These are phyloP conservation scores for Drosophila trichaetosa DNA, from an alignment of 2,888 invertebrate genomes.

Conservation along the genomic window DNA sequence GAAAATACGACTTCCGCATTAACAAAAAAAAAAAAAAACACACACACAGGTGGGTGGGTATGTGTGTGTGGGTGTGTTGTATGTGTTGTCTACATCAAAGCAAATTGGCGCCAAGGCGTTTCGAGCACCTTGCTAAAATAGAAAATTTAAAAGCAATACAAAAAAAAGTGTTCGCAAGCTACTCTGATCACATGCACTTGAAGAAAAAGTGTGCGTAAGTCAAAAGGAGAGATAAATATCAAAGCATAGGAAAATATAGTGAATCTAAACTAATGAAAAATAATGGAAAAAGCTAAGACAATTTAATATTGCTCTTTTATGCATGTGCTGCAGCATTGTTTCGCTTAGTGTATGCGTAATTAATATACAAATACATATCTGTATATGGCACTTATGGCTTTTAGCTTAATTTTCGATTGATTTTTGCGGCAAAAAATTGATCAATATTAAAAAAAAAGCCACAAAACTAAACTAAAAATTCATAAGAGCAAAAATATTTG, in stretches of 20 bases:
- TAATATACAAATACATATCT: slow-evolving; percentile 22
- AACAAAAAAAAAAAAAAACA: not conserved
- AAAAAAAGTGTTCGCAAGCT: not conserved
- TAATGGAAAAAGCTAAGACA: not conserved
- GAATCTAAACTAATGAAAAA: not conserved
- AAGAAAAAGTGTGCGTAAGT: slow-evolving; percentile 8
- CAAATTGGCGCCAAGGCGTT: slow-evolving; percentile 51
- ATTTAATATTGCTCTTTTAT: not conserved
- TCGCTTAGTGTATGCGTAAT: slow-evolving; percentile 17
- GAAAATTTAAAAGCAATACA: slow-evolving; percentile 19
- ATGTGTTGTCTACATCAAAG: slow-evolving; percentile 31
- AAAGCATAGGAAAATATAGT: not conserved
- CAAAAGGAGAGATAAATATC: not conserved
- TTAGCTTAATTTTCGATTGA: slow-evolving; percentile 57
- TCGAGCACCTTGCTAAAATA: slow-evolving; percentile 44
- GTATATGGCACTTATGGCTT: slow-evolving; percentile 63
- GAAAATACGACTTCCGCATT: slow-evolving; percentile 54
- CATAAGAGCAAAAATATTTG: slow-evolving; percentile 27
- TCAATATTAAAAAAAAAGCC: slow-evolving; percentile 12
- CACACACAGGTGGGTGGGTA: slow-evolving; percentile 28
- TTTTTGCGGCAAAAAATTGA: slow-evolving; percentile 41
- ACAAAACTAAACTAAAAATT: slow-evolving; percentile 43
- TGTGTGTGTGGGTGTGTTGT: slow-evolving; percentile 19
- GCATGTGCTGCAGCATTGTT: slow-evolving; percentile 1
- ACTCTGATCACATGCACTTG: slow-evolving; percentile 31